Base-by-base conservation (phyloP, 2,113 vertebrate genomes). In the Hylia prasina region DNA sequence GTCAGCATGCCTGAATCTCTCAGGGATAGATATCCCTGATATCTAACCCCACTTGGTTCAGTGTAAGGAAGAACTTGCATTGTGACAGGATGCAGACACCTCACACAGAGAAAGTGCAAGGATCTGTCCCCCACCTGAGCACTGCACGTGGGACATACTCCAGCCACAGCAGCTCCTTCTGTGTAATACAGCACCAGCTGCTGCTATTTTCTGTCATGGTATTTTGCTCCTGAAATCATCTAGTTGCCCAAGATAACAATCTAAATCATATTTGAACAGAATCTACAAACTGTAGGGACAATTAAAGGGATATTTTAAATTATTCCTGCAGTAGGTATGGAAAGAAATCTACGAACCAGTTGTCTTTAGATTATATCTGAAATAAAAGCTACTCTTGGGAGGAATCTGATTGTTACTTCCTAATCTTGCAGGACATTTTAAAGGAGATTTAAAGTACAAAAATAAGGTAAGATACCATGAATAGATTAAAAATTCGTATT, bases 71-170 rank as follows among this genome's bases (percentile, higher is more conserved):
- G 51, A 82, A 54, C 10, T 54, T 54, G 60, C 39, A 33, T 11
- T 78, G 31, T 45, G 45, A 37, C 47, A 56, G 53, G 40, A 50
- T 23, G 31, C 18, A 68, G 54, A 40, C 2, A 28, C 6, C 6
- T 75, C 24, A 42, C 6, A 50, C 0, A 0, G 45, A 66, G 44
- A 24, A 84, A 44, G 6, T 4, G 4, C 20, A 31, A 84, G 53
- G 39, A 37, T 42, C 24, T n/a, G 15, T 58, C 31, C 42, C 13
- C 53, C 2, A 28, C 18, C 28, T 63, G 37, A 73, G 45, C 18
- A 15, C 0, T 37, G 37, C 19, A 37, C 33, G 35, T 7, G 24
- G 65, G 24, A 87, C 33, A 24, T 3, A 47, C 3, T 51, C 51
- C 48, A 82, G 40, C 8, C 53, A 80, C 53, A 77, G 28, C 2